Evolutionary conservation across 2,888 invertebrate genomes (phyloP), one percentile per base, ranked within the genome.

Genomic region (Cyrtodaria siliqua): DNA sequence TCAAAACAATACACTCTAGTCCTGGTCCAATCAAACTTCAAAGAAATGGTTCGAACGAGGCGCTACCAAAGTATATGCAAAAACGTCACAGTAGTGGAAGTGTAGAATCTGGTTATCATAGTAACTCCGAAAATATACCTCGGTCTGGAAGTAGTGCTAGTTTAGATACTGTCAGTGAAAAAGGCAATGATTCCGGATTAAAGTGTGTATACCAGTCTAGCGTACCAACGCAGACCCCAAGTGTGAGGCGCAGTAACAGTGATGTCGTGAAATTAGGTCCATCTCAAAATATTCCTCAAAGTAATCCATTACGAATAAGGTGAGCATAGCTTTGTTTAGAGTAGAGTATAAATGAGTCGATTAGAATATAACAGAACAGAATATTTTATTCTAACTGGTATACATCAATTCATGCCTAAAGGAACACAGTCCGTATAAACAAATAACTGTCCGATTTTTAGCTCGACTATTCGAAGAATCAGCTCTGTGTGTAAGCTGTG

Each of bases 161-260:
- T 18, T 38, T 80, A 8, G 61, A 72, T 47, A 40, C 64, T 27
- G 49, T 75, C 27, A 59, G 42, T 55, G 79, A 79, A 38, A 70
- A 52, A 23, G 23, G 38, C 1, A 59, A n/a, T 40, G 73, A 73
- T 29, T 50, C 53, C 23, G 77, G 76, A 63, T 63, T 71, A 29
- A 77, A 73, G 40, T 73, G 73, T 67, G 52, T 80, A 14, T 80
- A 80, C 40, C 67, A 77, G 49, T 80, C 80, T 2, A 63, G 53
- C 44, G 40, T 3, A 18, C 20, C 6, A 16, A 44, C 4, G 16
- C 16, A 44, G n/a, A 44, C 44, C 6, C 9, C 16, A 27, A 18
- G 42, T 27, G 68, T 70, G 0, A 29, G 23, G 9, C 49, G 59
- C 8, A 76, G 69, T 42, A 52, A 61, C 14, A 76, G 69, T 66